Evolutionary conservation across 2,888 invertebrate genomes (phyloP).

Genomic region (Orthosia gracilis): DNA sequence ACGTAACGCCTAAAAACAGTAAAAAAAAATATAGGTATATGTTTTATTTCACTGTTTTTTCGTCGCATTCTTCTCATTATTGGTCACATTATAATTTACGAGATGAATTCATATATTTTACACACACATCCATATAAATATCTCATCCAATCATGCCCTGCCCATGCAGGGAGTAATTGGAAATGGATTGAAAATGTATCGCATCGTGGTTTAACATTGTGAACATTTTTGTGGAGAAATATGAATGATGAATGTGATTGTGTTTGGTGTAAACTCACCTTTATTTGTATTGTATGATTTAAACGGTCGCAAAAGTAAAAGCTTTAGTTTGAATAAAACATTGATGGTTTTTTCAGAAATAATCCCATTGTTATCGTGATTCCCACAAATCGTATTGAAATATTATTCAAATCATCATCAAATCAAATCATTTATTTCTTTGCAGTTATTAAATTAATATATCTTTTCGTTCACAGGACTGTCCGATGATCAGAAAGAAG

Average conservation of each 20-base stretch:
- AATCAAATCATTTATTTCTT: too few species aligned
- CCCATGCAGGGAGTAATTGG: constrained; percentile 54
- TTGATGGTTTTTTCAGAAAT: not conserved
- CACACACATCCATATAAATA: constrained; percentile 19
- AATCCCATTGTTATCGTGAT: not conserved
- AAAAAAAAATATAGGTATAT: not conserved
- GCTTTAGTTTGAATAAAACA: not conserved
- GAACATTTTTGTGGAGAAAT: constrained; percentile 37
- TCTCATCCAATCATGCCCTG: constrained; percentile 54
- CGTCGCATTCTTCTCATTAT: constrained; percentile 13
- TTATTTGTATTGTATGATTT: not conserved
- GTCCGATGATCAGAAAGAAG: constrained; percentile 83
- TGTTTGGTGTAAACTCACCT: constrained; percentile 2
- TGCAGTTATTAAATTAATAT: constrained; percentile 7
- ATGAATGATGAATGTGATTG: constrained; percentile 26
- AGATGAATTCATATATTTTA: constrained; percentile 52
- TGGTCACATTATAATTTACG: constrained; percentile 32
- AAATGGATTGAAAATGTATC: constrained; percentile 56
- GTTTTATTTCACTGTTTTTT: constrained; percentile 10
- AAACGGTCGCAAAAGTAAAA: not conserved
- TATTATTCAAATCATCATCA: too few species aligned
- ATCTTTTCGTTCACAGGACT: constrained; percentile 78
- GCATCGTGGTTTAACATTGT: constrained; percentile 43
- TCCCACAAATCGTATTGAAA: not conserved
- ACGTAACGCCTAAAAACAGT: too few species aligned